phyloP scores from a whole-genome alignment of 2,888 invertebrate genomes.

The Machimus atricapillus region DNA sequence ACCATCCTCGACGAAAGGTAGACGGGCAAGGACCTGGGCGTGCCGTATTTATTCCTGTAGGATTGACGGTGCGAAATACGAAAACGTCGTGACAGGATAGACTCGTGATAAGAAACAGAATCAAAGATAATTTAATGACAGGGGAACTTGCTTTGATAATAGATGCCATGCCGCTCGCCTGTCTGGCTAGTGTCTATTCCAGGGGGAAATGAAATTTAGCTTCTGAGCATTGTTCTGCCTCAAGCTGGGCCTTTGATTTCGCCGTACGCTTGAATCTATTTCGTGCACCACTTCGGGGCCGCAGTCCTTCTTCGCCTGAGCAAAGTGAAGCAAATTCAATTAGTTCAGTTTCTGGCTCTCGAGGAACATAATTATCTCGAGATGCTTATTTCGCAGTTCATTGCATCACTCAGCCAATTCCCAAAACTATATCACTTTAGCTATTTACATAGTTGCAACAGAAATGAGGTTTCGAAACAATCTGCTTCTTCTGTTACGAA shows the following conservation, averaged over 20 bases:
- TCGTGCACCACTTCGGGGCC: neutral
- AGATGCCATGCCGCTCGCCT: neutral
- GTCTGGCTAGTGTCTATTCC: neutral
- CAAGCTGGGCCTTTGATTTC: neutral
- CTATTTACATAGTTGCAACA: neutral
- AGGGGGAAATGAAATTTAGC: neutral
- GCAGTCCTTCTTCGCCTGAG: neutral
- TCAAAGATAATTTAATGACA: constrained; percentile 13
- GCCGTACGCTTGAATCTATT: neutral
- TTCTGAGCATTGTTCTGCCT: neutral
- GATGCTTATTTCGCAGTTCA: neutral
- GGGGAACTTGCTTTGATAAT: neutral
- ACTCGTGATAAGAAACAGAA: neutral
- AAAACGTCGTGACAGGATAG: neutral
- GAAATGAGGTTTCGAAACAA: neutral
- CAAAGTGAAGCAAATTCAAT: neutral
- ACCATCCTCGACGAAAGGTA: neutral
- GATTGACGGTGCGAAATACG: neutral
- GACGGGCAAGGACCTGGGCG: neutral
- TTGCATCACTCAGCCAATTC: neutral
- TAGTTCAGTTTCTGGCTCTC: neutral
- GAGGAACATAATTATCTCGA: neutral
- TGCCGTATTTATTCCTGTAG: neutral
- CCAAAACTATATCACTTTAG: neutral
- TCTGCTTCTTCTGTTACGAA: neutral